Percentiles rank a stretch among this genome's conserved stretches.
Evolutionary conservation across 2,797 vertebrate species (phyloP).

Genomic region (Falco peregrinus): DNA sequence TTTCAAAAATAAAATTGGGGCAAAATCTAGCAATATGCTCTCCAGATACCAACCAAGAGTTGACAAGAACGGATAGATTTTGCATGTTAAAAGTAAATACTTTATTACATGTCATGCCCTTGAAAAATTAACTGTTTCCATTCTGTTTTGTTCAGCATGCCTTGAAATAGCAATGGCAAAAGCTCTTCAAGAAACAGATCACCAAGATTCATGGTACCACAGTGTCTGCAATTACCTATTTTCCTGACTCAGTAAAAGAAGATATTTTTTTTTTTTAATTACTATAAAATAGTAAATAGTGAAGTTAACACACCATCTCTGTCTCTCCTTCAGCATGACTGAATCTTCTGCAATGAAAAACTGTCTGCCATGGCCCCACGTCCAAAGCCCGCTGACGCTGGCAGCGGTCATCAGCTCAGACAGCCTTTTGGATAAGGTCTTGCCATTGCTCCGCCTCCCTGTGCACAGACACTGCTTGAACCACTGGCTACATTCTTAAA

Average conservation of each 20-base stretch:
- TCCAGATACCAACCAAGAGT: neutral
- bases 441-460: neutral
- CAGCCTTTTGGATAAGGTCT: neutral
- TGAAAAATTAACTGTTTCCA: constrained; percentile 38
- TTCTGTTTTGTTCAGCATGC: constrained; percentile 40
- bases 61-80: constrained; percentile 31
- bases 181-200: constrained; percentile 24
- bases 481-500: neutral
- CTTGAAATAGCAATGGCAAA: constrained; percentile 45
- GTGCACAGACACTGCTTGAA: neutral
- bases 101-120: constrained; percentile 48
- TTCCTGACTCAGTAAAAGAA: constrained; percentile 6
- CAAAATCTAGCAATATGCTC: neutral
- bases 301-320: neutral
- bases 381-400: neutral
- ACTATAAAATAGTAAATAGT: constrained; percentile 14
- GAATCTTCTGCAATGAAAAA: neutral
- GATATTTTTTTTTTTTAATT: neutral
- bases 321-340: neutral
- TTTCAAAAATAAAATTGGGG: neutral
- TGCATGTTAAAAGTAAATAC: constrained; percentile 34
- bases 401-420: neutral
- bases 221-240: neutral
- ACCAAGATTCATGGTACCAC: neutral
- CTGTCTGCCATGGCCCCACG: neutral